A percentile compares a stretch with the other conserved stretches of the same genome.
These are phyloP conservation scores for Aleiodes testaceus DNA, from an alignment of 2,888 invertebrate species.

Conservation along the genomic window DNA sequence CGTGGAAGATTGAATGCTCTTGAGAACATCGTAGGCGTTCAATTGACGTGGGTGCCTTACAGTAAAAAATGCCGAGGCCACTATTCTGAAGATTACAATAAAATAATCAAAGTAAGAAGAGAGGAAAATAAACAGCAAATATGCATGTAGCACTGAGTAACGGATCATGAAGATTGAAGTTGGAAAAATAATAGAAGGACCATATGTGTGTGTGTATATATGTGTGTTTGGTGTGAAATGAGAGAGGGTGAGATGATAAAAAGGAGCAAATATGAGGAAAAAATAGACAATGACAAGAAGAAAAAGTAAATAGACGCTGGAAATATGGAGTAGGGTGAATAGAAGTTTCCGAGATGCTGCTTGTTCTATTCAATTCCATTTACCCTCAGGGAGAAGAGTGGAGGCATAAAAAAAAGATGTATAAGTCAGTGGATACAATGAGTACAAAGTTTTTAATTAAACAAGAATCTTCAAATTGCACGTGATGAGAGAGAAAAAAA, in stretches of 20 bases:
- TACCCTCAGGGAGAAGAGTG: background rate
- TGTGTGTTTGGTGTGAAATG: conserved; percentile 12
- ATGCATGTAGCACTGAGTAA: background rate
- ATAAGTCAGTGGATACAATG: too few species aligned
- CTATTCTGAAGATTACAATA: background rate
- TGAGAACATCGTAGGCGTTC: background rate
- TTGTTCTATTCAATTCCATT: conserved; percentile 17
- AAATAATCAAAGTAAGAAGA: background rate
- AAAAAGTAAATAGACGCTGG: conserved; percentile 13
- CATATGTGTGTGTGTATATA: background rate
- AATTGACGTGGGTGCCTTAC: conserved; percentile 4
- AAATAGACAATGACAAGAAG: background rate
- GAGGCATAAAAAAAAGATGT: background rate
- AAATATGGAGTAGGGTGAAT: background rate
- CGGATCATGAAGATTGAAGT: conserved; percentile 4
- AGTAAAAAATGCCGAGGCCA: background rate
- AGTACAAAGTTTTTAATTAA: too few species aligned
- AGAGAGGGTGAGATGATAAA: background rate
- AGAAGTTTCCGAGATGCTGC: background rate
- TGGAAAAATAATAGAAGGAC: background rate
- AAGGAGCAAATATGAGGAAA: background rate
- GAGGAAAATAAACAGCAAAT: background rate
- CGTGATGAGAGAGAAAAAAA: too few species aligned
- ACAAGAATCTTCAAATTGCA: too few species aligned
- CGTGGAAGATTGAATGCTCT: conserved; percentile 17